These are phyloP conservation scores for Eumacrocentrus americanus DNA, from an alignment of 2,888 invertebrate species.

Conservation along the genomic window DNA sequence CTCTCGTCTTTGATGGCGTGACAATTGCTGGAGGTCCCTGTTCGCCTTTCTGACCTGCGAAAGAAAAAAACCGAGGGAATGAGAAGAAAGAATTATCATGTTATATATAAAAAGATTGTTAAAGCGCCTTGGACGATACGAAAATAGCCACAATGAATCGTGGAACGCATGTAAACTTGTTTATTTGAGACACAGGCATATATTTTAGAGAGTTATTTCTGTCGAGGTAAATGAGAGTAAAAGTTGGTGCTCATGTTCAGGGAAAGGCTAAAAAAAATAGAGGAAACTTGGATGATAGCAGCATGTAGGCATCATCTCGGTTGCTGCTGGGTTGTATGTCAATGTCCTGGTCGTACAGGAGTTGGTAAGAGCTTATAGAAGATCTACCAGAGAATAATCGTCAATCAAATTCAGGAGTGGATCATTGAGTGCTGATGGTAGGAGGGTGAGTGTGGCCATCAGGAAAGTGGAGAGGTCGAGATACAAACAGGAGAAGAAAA, in stretches of 20 bases:
- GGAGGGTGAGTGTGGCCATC: not conserved
- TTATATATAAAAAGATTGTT: too few relatives aligned
- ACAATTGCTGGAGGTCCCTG: slow-evolving; percentile 86
- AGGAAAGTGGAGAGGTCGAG: not conserved
- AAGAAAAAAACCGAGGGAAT: slow-evolving; percentile 16
- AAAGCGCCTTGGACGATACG: too few relatives aligned
- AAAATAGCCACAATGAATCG: not conserved
- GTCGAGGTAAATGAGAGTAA: not conserved
- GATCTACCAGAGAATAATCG: not conserved
- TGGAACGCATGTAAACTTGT: not conserved
- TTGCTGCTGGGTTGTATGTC: too few relatives aligned
- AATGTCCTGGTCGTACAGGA: too few relatives aligned
- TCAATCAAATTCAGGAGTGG: not conserved
- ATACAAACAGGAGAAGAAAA: not conserved
- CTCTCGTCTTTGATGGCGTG: slow-evolving; percentile 88
- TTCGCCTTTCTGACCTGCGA: slow-evolving; percentile 84
- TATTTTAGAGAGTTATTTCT: not conserved
- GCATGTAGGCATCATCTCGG: too few relatives aligned
- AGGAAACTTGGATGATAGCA: too few relatives aligned
- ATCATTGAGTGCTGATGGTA: not conserved
- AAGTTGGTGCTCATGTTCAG: not conserved
- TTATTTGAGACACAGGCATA: not conserved
- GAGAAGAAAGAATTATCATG: not conserved
- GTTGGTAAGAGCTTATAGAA: too few relatives aligned
- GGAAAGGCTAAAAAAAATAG: too few relatives aligned